Evolutionary conservation across 1,140 invertebrate genomes (phyloP), one percentile per base, ranked within the genome.

Genomic region (Drosophila virilis): DNA sequence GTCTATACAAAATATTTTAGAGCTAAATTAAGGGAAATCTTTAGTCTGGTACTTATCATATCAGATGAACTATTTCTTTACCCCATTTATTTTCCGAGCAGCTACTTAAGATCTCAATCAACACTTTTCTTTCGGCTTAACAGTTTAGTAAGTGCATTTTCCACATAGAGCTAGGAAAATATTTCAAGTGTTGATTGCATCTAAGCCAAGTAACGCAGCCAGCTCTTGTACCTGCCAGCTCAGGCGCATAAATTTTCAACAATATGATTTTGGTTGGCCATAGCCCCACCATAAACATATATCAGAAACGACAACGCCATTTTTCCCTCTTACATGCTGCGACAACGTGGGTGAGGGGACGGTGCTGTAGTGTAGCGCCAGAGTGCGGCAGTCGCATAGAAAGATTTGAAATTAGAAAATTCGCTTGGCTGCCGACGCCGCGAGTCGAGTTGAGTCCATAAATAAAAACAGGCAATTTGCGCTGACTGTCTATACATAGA

Each of bases 381-480:
- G 22, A 46, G 35, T 28, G 40, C 9, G 50, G 22, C 15, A 71
- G 43, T 33, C 37, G 28, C 64, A 55, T 51, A 46, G 37, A 59
- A 67, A 74, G 51, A 76, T 88, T 88, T 88, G 65, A 88, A 88
- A 88, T 89, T 88, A 77, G 84, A 89, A 79, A 79, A 88, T 80
- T 79, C 55, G 83, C 79, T 82, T 79, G 70, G 69, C 73, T 75
- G 67, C 60, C 60, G 52, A 60, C 67, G 68, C 54, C 57, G 58
- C 58, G 69, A 77, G 77, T 82, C 64, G 78, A 85, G 79, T 82
- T 57, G 83, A 57, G 84, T 88, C 83, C 83, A 88, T 88, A 88
- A 88, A 88, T 88, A 88, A 88, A 88, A 86, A 45, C 86, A 77
- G 72, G 84, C 83, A 88, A 88, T 88, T 88, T 88, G 64, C 76